A percentile compares a stretch with the other conserved stretches of the same genome.
Evolutionary conservation across 2,113 vertebrate species (phyloP).

Genomic region (Brachyistius frenatus): DNA sequence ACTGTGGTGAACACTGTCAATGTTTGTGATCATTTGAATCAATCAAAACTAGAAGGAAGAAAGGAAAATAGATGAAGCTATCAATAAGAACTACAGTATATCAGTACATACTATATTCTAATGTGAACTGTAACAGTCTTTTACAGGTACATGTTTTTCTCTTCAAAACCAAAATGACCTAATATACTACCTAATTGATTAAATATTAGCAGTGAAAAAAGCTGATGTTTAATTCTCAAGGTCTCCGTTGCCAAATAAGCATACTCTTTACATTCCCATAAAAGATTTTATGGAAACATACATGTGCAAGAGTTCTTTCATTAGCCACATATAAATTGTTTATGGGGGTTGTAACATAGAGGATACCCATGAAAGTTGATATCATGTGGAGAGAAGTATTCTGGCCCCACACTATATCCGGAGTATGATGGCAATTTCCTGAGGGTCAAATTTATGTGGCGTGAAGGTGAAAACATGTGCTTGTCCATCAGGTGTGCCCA

Average conservation of each 20-base stretch:
- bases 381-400: neutral
- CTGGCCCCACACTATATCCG: neutral
- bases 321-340: conserved; percentile 28
- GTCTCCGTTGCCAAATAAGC: neutral
- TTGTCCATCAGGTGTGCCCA: neutral
- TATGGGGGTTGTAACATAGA: neutral
- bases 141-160: no score
- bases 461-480: neutral
- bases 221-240: neutral
- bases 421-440: neutral
- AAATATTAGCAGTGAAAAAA: neutral
- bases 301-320: conserved; percentile 11
- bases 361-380: conserved; percentile 12
- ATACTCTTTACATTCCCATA: neutral
- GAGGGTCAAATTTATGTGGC: neutral
- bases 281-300: conserved; percentile 35
- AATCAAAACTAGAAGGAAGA: no score
- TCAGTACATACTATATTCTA: no score
- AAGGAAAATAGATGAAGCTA: no score
- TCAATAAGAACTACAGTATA: no score
- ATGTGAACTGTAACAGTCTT: no score
- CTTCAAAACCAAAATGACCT: no score
- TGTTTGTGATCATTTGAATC: neutral
- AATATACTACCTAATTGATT: neutral
- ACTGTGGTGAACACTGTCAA: neutral